phyloP scores from a whole-genome alignment of 1,140 invertebrate genomes.

The Listronotus oregonensis region DNA sequence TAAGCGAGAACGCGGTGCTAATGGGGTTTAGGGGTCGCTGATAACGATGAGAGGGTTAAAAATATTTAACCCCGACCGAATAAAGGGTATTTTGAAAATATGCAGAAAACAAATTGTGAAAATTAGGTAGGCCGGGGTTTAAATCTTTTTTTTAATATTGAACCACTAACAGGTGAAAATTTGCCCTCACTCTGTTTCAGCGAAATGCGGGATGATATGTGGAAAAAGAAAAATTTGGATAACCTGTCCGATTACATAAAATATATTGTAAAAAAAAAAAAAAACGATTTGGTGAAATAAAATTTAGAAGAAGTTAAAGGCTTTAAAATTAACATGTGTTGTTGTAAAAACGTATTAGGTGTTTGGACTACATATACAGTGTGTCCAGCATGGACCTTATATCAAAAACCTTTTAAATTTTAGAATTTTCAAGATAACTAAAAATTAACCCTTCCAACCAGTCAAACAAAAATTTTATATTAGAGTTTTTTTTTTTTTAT shows the following conservation, averaged over 20 bases:
- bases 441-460: too few species aligned
- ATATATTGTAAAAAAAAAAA: constrained; percentile 7
- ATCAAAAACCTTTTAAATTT: too few species aligned
- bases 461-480: too few species aligned
- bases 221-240: constrained; percentile 26
- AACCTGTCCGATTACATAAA: constrained; percentile 24
- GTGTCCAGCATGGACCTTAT: too few species aligned
- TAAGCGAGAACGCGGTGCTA: too few species aligned
- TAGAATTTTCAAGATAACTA: too few species aligned
- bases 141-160: constrained; percentile 48
- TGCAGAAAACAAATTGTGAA: constrained; percentile 45
- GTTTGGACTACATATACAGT: too few species aligned
- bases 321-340: too few species aligned
- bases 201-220: constrained; percentile 4
- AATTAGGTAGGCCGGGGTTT: constrained; percentile 43
- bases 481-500: too few species aligned
- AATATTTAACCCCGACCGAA: background rate
- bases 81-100: constrained; percentile 38
- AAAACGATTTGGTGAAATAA: background rate
- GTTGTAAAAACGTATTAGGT: too few species aligned
- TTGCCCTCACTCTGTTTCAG: constrained; percentile 6
- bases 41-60: too few species aligned
- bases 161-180: constrained; percentile 40
- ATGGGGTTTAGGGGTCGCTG: too few species aligned
- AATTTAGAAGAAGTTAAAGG: background rate